Evolutionary conservation across 2,797 vertebrate species (phyloP).

Genomic region (Myotis myotis): DNA sequence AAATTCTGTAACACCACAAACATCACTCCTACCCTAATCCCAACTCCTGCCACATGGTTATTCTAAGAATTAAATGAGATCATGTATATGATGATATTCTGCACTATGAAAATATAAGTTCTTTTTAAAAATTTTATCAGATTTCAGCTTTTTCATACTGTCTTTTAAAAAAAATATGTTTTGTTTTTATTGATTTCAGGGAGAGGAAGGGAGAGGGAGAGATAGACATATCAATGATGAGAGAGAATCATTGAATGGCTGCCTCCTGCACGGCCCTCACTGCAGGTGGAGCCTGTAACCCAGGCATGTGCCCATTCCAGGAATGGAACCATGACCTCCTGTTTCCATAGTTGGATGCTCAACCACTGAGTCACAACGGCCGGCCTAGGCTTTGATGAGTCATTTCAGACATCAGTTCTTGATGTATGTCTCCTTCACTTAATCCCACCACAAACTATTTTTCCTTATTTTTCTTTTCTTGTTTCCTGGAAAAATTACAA

Average conservation of each 20-base stretch:
- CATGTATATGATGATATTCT: neutral
- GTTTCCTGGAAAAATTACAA: neutral
- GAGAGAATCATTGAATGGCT: no score
- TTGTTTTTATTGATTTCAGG: no score
- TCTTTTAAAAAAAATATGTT: no score
- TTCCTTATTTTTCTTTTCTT: neutral
- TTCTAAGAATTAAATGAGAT: conserved; percentile 52
- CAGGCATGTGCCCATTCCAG: no score
- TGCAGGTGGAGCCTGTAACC: no score
- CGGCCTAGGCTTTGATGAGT: neutral
- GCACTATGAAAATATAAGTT: neutral
- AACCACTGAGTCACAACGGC: no score
- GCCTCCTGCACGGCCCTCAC: no score
- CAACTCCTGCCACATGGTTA: neutral
- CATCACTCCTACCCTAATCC: neutral
- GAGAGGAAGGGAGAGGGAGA: no score
- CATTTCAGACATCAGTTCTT: conserved; percentile 27
- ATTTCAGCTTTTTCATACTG: neutral
- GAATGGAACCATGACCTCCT: no score
- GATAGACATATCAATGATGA: no score
- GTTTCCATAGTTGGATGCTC: no score
- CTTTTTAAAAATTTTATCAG: conserved; percentile 16
- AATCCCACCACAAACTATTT: neutral
- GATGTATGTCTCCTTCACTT: neutral
- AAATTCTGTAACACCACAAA: neutral